Base-by-base conservation (phyloP, 2,797 vertebrate genomes). In the Podarcis siculus region DNA sequence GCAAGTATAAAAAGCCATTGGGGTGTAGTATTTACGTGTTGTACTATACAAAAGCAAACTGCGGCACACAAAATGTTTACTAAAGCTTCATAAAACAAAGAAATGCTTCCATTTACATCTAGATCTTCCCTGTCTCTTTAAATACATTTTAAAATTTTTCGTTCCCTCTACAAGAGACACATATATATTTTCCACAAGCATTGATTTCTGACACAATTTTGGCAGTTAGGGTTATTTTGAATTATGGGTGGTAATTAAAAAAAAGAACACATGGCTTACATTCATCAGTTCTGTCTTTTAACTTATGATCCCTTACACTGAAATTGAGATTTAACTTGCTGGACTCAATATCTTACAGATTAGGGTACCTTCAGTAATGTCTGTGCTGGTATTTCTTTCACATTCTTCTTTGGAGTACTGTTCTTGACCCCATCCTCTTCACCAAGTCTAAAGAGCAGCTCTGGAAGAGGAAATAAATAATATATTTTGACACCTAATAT, bases 351-450 rank as follows among this genome's bases (percentile, higher is more conserved):
- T 93, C 89, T 92, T 95, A 94, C 91, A 95, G 91, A 95, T 95
- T 93, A 93, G 88, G 92, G 86, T 98, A 99, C 98, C 98, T 98
- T 98, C 95, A 97, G 97, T 95, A 98, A 96, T 80, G 96, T 97
- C 91, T 97, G 95, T 90, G 96, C 97, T 87, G 96, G 94, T 95
- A 95, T 97, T 94, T 96, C 95, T 90, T 97, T 95, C 91, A 95
- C 94, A 92, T 96, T 96, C 94, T 96, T 98, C 97, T 97, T 97
- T 91, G 96, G 96, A 95, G 96, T 95, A 97, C 97, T 98, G 95
- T 95, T 97, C 94, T 96, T 98, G 96, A 98, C 95, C 95, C 87
- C 97, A 81, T 96, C 89, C 87, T 94, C 95, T 94, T 97, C 96
- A 86, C 69, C 89, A 94, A 97, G 92, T 96, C 96, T 97, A 95